These are phyloP conservation scores for Lacerta bilineata DNA, from an alignment of 2,797 vertebrate species.

Conservation along the genomic window DNA sequence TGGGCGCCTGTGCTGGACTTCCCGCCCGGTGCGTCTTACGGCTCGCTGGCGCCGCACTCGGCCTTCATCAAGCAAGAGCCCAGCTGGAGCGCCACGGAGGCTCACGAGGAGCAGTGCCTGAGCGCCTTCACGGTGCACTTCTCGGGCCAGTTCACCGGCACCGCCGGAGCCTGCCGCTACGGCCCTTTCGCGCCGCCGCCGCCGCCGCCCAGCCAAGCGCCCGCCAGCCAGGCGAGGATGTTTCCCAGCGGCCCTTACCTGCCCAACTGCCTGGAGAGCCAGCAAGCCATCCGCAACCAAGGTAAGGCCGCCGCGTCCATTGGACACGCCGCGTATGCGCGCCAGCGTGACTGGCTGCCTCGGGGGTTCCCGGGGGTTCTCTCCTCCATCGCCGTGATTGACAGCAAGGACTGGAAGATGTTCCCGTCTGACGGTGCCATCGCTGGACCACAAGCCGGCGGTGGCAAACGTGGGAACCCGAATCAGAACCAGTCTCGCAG, in stretches of 20 bases:
- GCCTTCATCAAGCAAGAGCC: constrained; percentile 97
- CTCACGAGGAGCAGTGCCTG: constrained; percentile 93
- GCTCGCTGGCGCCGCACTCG: constrained; percentile 90
- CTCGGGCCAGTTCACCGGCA: constrained; percentile 93
- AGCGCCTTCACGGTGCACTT: constrained; percentile 98
- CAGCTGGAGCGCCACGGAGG: constrained; percentile 89
- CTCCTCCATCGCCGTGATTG: not conserved
- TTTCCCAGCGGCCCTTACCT: constrained; percentile 92
- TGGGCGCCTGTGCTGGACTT: constrained; percentile 90
- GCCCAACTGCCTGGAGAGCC: constrained; percentile 90
- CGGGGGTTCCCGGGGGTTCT: too few relatives aligned
- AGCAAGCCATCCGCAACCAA: constrained; percentile 88
- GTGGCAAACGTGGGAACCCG: not conserved
- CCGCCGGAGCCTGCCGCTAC: constrained; percentile 91
- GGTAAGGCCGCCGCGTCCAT: constrained; percentile 81
- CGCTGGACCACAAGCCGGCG: not conserved
- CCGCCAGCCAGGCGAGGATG: constrained; percentile 87
- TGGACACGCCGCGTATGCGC: not conserved
- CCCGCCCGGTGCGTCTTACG: constrained; percentile 88
- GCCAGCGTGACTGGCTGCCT: not conserved
- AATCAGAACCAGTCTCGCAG: not conserved
- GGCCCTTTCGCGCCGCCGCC: constrained; percentile 87
- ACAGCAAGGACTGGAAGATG: not conserved
- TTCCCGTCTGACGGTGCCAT: not conserved
- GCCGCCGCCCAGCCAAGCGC: constrained; percentile 88